Base-by-base conservation (phyloP, 1,140 invertebrate genomes). In the Brachionus koreanus region DNA sequence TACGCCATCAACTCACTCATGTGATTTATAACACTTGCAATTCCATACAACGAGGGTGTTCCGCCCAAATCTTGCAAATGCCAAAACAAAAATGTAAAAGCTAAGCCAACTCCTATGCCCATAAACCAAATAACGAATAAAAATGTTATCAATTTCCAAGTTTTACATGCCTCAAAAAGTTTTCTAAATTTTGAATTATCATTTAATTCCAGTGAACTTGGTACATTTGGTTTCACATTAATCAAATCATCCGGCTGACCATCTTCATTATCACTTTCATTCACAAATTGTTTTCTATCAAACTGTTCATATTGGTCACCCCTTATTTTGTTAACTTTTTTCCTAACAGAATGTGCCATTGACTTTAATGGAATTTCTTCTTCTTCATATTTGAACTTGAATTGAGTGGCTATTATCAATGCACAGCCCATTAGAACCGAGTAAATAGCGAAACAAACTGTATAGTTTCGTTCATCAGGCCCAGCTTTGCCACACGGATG, bases 81-180 rank as follows among this genome's bases (percentile, higher is more conserved):
- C 97, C 97, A 99, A 89, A 98, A 99, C 25, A 99, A 92, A 89
- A 99, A 99, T 1, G 97, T 97, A 88, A 99, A 99, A 83, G 98
- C 97, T 83, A 99, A 90, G 0, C 97, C 97, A 85, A 98, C 97
- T n/a, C 97, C 97, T 86, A 98, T 96, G 65, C 97, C 97, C 95
- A 99, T 97, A 88, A 96, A 97, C 95, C 96, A 98, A 19, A 96
- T 93, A 0, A 98, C 94, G 85, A 98, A 94, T 7, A 99, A 91
- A 86, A 98, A 98, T 46, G 39, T 13, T 4, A 46, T 10, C 6
- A 46, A 61, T 57, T 77, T 77, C 16, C 16, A 19, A 10, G 46
- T 37, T 23, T 57, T 57, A 23, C 46, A 77, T 23, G 49, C 37
- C 29, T 77, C 37, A 23, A 37, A 39, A 3, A 57, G 49, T 13